Conservation (phyloP, 2,113 vertebrate species). For the Varanus salvator region DNA sequence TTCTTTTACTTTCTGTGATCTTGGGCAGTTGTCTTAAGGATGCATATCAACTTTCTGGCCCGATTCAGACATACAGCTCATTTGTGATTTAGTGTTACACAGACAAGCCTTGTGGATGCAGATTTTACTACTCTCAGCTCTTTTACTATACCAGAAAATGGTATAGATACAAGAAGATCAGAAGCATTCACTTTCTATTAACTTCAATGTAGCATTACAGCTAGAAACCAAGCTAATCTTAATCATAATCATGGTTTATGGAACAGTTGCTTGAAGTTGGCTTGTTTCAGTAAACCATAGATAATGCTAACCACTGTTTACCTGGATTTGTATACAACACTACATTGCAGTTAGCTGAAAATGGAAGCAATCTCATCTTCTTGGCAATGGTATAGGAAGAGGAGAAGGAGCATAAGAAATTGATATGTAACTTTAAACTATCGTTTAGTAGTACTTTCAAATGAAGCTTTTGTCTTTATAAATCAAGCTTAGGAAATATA, state of each 20-base stretch:
- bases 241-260: background rate
- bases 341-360: background rate
- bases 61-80: too few relatives aligned
- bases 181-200: background rate
- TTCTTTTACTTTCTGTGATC: too few relatives aligned
- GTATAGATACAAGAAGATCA: background rate
- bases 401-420: too few relatives aligned
- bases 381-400: background rate
- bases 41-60: too few relatives aligned
- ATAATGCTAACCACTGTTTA: background rate
- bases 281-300: background rate
- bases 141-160: too few relatives aligned
- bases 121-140: background rate
- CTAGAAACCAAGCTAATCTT: background rate
- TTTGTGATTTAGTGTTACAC: too few relatives aligned
- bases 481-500: background rate
- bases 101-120: too few relatives aligned
- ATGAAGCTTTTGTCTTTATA: background rate
- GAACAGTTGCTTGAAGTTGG: background rate
- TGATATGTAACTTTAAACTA: background rate
- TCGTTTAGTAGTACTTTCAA: background rate
- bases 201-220: background rate
- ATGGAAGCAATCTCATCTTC: background rate
- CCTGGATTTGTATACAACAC: background rate
- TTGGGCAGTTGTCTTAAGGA: too few relatives aligned